Evolutionary conservation across 2,888 invertebrate species (phyloP).

Genomic region (Cerastoderma edule): DNA sequence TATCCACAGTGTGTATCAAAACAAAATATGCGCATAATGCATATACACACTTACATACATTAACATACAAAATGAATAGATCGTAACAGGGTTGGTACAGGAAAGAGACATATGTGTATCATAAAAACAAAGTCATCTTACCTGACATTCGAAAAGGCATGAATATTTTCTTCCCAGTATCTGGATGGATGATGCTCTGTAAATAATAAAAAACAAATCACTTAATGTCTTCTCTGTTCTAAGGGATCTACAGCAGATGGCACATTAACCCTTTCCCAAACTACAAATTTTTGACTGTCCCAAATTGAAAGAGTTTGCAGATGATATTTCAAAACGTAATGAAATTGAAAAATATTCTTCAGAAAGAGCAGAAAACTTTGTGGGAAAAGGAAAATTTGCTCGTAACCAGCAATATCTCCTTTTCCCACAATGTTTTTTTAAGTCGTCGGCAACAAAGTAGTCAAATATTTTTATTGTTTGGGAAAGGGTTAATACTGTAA

Average conservation of each 20-base stretch:
- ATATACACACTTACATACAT: too few relatives aligned
- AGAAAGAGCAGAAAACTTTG: background rate
- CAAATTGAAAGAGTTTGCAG: too few relatives aligned
- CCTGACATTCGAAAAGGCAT: conserved; percentile 86
- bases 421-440: background rate
- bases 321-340: background rate
- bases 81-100: background rate
- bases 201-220: conserved; percentile 20
- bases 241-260: background rate
- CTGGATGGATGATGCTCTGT: conserved; percentile 84
- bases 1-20: background rate
- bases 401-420: background rate
- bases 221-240: background rate
- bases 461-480: background rate
- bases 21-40: background rate
- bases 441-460: background rate
- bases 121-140: conserved; percentile 36
- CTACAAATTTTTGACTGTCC: too few relatives aligned
- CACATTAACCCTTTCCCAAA: background rate
- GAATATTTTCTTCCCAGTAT: conserved; percentile 85
- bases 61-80: too few relatives aligned
- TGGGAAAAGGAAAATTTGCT: background rate
- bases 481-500: background rate
- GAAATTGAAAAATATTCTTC: background rate
- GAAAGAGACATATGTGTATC: background rate